A percentile compares a stretch with the other conserved stretches of the same genome.
phyloP scores from a whole-genome alignment of 23 tunicate species.

The Trididemnum miniatum region DNA sequence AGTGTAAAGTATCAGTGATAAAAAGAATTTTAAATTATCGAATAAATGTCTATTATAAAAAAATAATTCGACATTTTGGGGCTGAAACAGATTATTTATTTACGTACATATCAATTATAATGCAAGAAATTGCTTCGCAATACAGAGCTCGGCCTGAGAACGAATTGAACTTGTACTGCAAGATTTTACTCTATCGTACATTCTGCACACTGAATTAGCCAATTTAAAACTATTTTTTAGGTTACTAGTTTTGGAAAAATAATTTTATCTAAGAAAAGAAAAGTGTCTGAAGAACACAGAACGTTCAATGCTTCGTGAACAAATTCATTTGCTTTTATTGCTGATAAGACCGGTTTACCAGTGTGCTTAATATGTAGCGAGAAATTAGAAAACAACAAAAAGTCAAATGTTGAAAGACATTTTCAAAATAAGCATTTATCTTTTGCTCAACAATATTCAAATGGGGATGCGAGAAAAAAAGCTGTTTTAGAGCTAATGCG shows the following conservation, averaged over 20 bases:
- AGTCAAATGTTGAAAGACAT: slow-evolving; percentile 41
- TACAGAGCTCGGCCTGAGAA: slow-evolving; percentile 3
- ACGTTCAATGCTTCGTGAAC: slow-evolving; percentile 23
- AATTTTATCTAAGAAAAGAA: slow-evolving; percentile 30
- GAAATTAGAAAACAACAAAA: slow-evolving; percentile 43
- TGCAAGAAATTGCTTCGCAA: slow-evolving; percentile 1
- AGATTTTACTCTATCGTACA: background rate
- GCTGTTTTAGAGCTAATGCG: slow-evolving; percentile 37
- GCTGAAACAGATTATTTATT: background rate
- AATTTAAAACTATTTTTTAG: background rate
- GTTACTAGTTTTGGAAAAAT: background rate
- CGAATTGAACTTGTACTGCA: background rate
- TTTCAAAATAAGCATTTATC: slow-evolving; percentile 23
- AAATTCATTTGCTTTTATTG: slow-evolving; percentile 34
- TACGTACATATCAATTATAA: background rate
- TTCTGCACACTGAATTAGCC: slow-evolving; percentile 2
- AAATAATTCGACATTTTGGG: background rate
- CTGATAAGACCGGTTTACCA: slow-evolving; percentile 15
- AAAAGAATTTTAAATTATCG: background rate
- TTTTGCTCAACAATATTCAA: slow-evolving; percentile 34
- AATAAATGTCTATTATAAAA: background rate
- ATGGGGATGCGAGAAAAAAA: slow-evolving; percentile 28
- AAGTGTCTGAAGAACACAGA: slow-evolving; percentile 37
- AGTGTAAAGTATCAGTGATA: background rate
- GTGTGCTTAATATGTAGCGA: slow-evolving; percentile 24